Evolutionary conservation across 92 coral and sea anemone species (phyloP).

Genomic region (Actinernus sp.): DNA sequence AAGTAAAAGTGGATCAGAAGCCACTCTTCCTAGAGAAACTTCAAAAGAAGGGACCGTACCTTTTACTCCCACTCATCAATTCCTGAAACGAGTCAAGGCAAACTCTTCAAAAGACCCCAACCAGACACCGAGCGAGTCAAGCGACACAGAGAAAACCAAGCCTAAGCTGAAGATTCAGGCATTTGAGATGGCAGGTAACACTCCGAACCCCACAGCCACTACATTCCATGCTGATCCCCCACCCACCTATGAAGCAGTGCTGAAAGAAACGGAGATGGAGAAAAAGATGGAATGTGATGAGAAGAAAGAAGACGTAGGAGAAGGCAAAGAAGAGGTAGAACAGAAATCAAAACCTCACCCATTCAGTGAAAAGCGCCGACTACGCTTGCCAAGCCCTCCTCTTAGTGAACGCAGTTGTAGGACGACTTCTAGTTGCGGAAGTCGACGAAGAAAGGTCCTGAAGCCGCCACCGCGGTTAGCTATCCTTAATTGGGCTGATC

Average conservation of each 20-base stretch:
- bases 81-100: slow-evolving; percentile 59
- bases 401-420: slow-evolving; percentile 86
- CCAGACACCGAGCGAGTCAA: slow-evolving; percentile 68
- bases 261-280: slow-evolving; percentile 81
- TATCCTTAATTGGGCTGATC: slow-evolving; percentile 98
- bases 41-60: slow-evolving; percentile 42
- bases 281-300: slow-evolving; percentile 43
- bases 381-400: slow-evolving; percentile 51
- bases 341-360: slow-evolving; percentile 16
- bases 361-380: slow-evolving; percentile 6
- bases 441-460: slow-evolving; percentile 77
- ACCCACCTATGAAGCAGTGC: slow-evolving; percentile 87
- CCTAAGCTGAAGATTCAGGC: slow-evolving; percentile 90
- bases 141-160: slow-evolving; percentile 69
- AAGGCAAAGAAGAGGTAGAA: slow-evolving; percentile 31
- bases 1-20: slow-evolving; percentile 71
- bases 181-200: slow-evolving; percentile 83
- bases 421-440: slow-evolving; percentile 77
- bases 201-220: slow-evolving; percentile 55
- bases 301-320: slow-evolving; percentile 3
- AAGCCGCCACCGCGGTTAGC: slow-evolving; percentile 96
- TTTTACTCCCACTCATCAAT: slow-evolving; percentile 53
- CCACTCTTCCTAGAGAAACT: slow-evolving; percentile 66
- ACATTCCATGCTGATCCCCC: slow-evolving; percentile 88
- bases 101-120: slow-evolving; percentile 68